A percentile compares a stretch with the other conserved stretches of the same genome.
These are phyloP conservation scores for Myotis pilosus DNA, from an alignment of 2,797 vertebrate species.

Conservation along the genomic window DNA sequence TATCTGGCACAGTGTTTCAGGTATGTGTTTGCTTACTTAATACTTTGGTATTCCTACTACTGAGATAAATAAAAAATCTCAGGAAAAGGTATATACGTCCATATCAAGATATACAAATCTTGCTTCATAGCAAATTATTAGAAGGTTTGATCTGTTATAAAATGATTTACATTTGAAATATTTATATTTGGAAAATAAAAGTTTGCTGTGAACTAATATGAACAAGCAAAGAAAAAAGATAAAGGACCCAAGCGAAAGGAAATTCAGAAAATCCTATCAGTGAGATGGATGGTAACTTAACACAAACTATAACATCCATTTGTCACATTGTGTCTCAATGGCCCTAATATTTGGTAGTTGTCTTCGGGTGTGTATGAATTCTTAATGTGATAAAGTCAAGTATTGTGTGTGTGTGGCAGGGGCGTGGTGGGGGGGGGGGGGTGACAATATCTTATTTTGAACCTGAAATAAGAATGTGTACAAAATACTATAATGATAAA, in stretches of 20 bases:
- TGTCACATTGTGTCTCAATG: background rate
- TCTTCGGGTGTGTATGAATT: background rate
- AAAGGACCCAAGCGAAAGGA: background rate
- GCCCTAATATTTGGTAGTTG: background rate
- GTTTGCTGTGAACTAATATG: background rate
- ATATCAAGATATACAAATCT: background rate
- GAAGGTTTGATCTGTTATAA: background rate
- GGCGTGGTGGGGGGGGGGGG: background rate
- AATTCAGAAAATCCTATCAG: background rate
- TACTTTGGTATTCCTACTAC: background rate
- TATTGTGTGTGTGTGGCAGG: background rate
- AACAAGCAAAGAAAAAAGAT: background rate
- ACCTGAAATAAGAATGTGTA: background rate
- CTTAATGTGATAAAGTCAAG: background rate
- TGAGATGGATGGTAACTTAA: background rate
- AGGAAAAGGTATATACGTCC: background rate
- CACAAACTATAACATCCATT: background rate
- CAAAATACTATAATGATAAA: background rate
- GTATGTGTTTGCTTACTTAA: background rate
- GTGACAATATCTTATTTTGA: background rate
- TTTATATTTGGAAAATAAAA: constrained; percentile 36
- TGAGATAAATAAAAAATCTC: background rate
- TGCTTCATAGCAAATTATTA: constrained; percentile 16
- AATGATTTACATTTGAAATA: background rate
- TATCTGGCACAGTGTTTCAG: background rate